Evolutionary conservation across 2,797 vertebrate genomes (phyloP).

Genomic region (Acipenser transmontanus): DNA sequence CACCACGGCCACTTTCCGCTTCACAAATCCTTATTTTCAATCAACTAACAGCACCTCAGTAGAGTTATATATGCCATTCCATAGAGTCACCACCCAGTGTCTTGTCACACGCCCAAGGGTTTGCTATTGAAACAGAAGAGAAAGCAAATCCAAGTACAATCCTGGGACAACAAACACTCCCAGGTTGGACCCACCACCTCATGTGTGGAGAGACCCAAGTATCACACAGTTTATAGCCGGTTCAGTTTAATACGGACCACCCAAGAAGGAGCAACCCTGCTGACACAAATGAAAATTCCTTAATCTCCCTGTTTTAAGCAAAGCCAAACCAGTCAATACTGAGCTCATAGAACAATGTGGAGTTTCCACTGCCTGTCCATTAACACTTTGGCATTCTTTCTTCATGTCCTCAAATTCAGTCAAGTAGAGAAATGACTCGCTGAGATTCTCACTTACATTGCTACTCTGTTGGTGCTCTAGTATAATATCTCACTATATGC

Average conservation of each 20-base stretch:
- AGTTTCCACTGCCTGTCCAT: conserved; percentile 9
- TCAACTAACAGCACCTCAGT: too few relatives aligned
- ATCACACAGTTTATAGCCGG: background rate
- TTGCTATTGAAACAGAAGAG: background rate
- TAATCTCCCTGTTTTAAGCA: conserved; percentile 15
- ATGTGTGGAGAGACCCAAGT: background rate
- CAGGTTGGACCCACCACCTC: background rate
- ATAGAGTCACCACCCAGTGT: too few relatives aligned
- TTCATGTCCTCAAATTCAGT: too few relatives aligned
- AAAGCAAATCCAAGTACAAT: background rate
- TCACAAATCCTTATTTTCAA: too few relatives aligned
- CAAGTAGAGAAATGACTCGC: too few relatives aligned
- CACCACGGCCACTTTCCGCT: too few relatives aligned
- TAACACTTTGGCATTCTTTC: too few relatives aligned
- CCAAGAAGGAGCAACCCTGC: conserved; percentile 25
- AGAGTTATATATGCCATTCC: too few relatives aligned
- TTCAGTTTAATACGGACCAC: conserved; percentile 18
- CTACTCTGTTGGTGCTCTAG: too few relatives aligned
- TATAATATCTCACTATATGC: background rate
- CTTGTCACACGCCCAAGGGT: background rate
- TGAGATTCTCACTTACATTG: too few relatives aligned
- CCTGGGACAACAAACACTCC: background rate
- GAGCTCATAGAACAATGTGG: conserved; percentile 2
- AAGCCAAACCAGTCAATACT: conserved; percentile 13
- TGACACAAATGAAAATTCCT: conserved; percentile 26